Conservation (phyloP, 2,113 vertebrate species). For the Indicator indicator region DNA sequence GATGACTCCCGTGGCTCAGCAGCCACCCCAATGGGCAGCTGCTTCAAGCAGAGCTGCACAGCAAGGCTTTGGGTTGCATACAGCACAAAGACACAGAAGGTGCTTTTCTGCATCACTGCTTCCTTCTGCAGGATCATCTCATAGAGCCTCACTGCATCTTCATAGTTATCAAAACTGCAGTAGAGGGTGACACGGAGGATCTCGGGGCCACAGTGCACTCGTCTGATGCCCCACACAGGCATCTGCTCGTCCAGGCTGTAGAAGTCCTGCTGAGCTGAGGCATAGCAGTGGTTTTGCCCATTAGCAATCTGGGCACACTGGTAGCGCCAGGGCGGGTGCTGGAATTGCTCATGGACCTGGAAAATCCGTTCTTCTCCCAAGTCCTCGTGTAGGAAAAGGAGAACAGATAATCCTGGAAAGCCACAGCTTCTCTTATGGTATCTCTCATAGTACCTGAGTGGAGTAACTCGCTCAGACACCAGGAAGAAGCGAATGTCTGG, state of each 20-base stretch:
- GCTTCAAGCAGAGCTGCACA: slow-evolving; percentile 90
- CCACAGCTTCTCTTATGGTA: slow-evolving; percentile 57
- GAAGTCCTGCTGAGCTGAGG: slow-evolving; percentile 82
- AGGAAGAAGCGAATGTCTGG: slow-evolving; percentile 84
- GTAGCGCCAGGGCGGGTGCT: slow-evolving; percentile 86
- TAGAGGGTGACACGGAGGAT: slow-evolving; percentile 88
- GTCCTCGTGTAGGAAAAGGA: slow-evolving; percentile 87
- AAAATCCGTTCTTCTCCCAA: slow-evolving; percentile 87
- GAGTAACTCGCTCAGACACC: slow-evolving; percentile 85
- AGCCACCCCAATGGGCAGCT: slow-evolving; percentile 81
- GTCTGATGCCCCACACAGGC: slow-evolving; percentile 91
- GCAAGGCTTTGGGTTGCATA: slow-evolving; percentile 42
- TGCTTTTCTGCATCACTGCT: slow-evolving; percentile 76
- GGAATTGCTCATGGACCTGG: slow-evolving; percentile 85
- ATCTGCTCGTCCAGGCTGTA: slow-evolving; percentile 87
- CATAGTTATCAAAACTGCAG: slow-evolving; percentile 89
- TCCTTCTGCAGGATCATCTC: slow-evolving; percentile 86
- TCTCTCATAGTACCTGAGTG: slow-evolving; percentile 59
- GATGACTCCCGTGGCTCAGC: slow-evolving; percentile 82
- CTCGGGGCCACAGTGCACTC: slow-evolving; percentile 82
- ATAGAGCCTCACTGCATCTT: slow-evolving; percentile 87
- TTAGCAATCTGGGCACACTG: slow-evolving; percentile 72
- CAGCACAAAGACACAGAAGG: slow-evolving; percentile 84
- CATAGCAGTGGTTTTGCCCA: slow-evolving; percentile 42
- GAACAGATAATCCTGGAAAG: slow-evolving; percentile 88